Evolutionary conservation across 2,113 vertebrate genomes (phyloP).

Genomic region (Drymodes brunneopygia): DNA sequence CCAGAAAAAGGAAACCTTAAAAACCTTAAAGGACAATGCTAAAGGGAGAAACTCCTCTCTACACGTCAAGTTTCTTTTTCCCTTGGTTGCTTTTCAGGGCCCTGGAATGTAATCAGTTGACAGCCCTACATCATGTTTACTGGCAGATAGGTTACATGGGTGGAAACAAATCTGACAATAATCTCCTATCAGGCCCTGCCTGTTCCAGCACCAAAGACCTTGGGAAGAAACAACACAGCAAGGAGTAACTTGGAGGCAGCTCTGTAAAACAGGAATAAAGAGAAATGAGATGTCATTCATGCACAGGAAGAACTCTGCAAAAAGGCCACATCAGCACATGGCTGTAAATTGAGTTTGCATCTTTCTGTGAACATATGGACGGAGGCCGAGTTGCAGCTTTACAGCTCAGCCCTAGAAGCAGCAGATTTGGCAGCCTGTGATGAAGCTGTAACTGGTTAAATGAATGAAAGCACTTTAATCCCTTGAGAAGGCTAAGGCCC

Average conservation of each 20-base stretch:
- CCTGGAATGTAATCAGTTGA: conserved; percentile 10
- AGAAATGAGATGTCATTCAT: not conserved
- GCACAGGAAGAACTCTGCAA: not conserved
- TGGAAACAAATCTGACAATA: conserved; percentile 36
- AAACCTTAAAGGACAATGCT: not conserved
- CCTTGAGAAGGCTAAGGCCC: conserved; percentile 42
- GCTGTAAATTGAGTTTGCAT: not conserved
- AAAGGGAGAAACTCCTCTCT: not conserved
- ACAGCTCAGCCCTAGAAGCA: conserved; percentile 35
- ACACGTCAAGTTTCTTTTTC: not conserved
- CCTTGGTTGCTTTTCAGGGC: not conserved
- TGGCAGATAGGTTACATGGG: conserved; percentile 17
- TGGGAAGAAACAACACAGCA: not conserved
- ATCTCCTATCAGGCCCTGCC: not conserved
- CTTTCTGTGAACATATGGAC: conserved; percentile 34
- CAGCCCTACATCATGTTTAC: not conserved
- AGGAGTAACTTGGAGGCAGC: not conserved
- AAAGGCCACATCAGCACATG: not conserved
- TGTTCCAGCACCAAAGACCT: not conserved
- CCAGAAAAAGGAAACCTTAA: not conserved
- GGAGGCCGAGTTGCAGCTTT: not conserved
- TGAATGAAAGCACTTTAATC: conserved; percentile 53
- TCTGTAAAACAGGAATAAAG: not conserved
- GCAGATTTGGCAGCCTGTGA: conserved; percentile 9
- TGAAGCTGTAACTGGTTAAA: conserved; percentile 43